Base-by-base conservation (phyloP, 1,140 invertebrate species). In the Gryllus bimaculatus region DNA sequence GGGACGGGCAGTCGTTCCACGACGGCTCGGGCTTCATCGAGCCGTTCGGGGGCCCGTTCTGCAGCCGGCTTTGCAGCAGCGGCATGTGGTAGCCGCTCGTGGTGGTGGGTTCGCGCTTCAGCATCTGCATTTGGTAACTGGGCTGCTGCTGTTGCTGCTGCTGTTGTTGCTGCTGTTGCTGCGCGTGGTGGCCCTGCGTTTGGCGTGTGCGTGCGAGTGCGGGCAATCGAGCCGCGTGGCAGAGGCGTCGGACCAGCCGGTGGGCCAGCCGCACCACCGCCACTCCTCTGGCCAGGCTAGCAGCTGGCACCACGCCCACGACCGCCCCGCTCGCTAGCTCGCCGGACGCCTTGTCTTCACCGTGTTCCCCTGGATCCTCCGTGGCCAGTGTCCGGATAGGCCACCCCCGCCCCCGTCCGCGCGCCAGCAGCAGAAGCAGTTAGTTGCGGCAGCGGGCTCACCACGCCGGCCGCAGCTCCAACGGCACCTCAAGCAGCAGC, bases 371-470 rank as follows among this genome's bases (percentile, higher is more conserved):
- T n/a, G n/a, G n/a, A n/a, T n/a, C n/a, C n/a, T n/a, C n/a, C n/a
- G n/a, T n/a, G n/a, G n/a, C n/a, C n/a, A n/a, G n/a, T n/a, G n/a
- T n/a, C n/a, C n/a, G n/a, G n/a, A n/a, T n/a, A n/a, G n/a, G n/a
- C n/a, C n/a, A n/a, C n/a, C n/a, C n/a, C n/a, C n/a, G n/a, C n/a
- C n/a, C n/a, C n/a, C n/a, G n/a, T n/a, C n/a, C n/a, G n/a, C n/a
- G n/a, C n/a, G n/a, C n/a, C n/a, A 81, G 93, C 92, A 80, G 91
- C 86, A 0, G 91, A 92, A 0, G 83, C 84, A n/a, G 85, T 85
- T 0, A 83, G 84, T 49, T 89, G 87, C 47, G 87, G 86, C 66
- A 90, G 91, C 74, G 91, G 91, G 75, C 79, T 79, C 21, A 80
- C 80, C 39, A 79, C 8, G 26, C 79, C 80, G 47, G 76, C 81